A percentile compares a stretch with the other conserved stretches of the same genome.
These are phyloP conservation scores for Mactromeris polynyma DNA, from an alignment of 2,888 invertebrate genomes.

Conservation along the genomic window DNA sequence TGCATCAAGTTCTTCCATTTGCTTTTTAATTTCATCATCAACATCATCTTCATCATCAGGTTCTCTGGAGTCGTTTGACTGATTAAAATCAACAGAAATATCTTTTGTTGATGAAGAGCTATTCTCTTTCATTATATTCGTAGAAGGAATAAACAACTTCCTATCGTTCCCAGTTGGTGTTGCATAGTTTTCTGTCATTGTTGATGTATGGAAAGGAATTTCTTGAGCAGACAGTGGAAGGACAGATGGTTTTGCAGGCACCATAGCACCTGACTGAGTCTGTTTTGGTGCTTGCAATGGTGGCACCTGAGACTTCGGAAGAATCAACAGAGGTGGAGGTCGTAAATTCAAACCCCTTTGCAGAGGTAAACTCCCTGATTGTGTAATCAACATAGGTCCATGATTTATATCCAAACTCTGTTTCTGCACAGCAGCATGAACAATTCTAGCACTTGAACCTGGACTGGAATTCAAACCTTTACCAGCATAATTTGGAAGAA, in stretches of 20 bases:
- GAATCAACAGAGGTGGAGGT: conserved; percentile 19
- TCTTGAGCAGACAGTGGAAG: not conserved
- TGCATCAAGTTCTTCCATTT: conserved; percentile 74
- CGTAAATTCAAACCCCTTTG: not conserved
- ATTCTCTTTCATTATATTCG: not conserved
- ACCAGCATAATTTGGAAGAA: not conserved
- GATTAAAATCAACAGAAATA: not conserved
- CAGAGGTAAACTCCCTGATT: not conserved
- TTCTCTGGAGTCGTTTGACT: not conserved
- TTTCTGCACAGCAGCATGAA: not conserved
- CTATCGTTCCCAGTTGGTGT: not conserved
- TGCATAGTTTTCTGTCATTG: not conserved
- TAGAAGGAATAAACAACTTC: not conserved
- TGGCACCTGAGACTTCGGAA: conserved; percentile 24
- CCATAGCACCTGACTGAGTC: not conserved
- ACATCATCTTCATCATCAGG: conserved; percentile 46
- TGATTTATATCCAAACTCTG: conserved; percentile 4
- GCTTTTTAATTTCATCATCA: conserved; percentile 74
- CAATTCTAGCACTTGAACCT: not conserved
- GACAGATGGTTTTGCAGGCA: not conserved
- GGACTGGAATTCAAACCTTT: conserved; percentile 14
- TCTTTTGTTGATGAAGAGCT: not conserved
- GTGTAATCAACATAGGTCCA: not conserved
- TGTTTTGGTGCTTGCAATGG: not conserved
- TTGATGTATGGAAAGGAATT: not conserved